These are phyloP conservation scores for Apodemus speciosus DNA, from an alignment of 2,113 vertebrate species.

Conservation along the genomic window DNA sequence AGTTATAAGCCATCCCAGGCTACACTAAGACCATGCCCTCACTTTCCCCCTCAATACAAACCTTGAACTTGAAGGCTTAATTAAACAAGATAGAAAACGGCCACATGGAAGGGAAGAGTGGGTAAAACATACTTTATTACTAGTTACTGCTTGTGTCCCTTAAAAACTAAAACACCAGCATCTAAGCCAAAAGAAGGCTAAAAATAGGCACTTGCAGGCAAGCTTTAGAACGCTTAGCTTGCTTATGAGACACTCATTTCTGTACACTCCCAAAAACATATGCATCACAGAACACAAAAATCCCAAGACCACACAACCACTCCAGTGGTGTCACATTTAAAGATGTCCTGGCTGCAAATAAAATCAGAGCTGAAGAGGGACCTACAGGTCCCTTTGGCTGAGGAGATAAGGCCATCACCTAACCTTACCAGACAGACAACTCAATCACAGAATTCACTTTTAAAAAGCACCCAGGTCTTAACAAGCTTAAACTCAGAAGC, in stretches of 20 bases:
- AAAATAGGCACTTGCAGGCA: slow-evolving; percentile 76
- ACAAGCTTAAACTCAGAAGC: slow-evolving; percentile 2
- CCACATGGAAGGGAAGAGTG: slow-evolving; percentile 8
- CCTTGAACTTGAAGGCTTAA: slow-evolving; percentile 23
- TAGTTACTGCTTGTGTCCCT: slow-evolving; percentile 68
- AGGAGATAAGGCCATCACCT: slow-evolving; percentile 16
- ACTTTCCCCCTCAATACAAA: background rate
- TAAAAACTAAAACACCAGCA: slow-evolving; percentile 72
- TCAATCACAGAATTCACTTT: slow-evolving; percentile 32
- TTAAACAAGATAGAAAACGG: slow-evolving; percentile 52
- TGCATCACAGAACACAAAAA: slow-evolving; percentile 60
- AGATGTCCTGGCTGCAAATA: slow-evolving; percentile 29
- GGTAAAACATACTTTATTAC: slow-evolving; percentile 70
- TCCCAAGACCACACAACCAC: slow-evolving; percentile 60
- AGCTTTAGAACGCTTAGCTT: slow-evolving; percentile 72
- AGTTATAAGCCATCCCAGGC: background rate
- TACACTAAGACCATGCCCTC: background rate
- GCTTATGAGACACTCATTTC: slow-evolving; percentile 64
- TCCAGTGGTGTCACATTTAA: slow-evolving; percentile 47
- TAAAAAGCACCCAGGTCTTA: slow-evolving; percentile 16
- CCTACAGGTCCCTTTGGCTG: background rate
- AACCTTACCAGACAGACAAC: background rate
- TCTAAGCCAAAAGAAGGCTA: slow-evolving; percentile 76
- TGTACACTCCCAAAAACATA: slow-evolving; percentile 68
- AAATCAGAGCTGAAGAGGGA: slow-evolving; percentile 48